Evolutionary conservation across 2,113 vertebrate species (phyloP).

Genomic region (Grallaria varia): DNA sequence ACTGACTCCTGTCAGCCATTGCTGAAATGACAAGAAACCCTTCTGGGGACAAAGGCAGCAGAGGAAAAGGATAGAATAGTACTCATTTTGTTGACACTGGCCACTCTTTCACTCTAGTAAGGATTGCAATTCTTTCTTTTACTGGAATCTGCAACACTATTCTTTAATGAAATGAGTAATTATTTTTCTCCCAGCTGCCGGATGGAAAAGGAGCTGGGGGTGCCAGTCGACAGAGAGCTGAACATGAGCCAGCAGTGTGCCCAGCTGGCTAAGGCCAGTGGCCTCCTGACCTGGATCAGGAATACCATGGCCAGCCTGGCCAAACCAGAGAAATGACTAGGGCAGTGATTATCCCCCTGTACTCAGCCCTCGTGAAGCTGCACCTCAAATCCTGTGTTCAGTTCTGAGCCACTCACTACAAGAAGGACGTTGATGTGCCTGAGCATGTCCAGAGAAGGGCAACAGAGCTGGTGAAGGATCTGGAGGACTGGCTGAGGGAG

Average conservation of each 20-base stretch:
- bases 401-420: neutral
- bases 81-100: neutral
- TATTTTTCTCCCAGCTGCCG: neutral
- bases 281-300: neutral
- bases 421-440: neutral
- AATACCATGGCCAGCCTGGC: neutral
- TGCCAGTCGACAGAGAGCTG: fast-evolving
- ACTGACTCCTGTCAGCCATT: slow-evolving; percentile 61
- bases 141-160: neutral
- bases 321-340: neutral
- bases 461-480: fast-evolving
- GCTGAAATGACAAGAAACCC: slow-evolving; percentile 62
- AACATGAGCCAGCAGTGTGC: neutral
- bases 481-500: neutral
- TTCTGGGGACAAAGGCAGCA: slow-evolving; percentile 52
- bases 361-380: fast-evolving
- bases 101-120: neutral
- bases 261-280: neutral
- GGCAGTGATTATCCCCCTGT: neutral
- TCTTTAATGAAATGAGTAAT: neutral
- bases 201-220: neutral
- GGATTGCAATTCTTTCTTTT: neutral
- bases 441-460: fast-evolving
- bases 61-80: neutral
- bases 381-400: neutral